phyloP scores from a whole-genome alignment of 2,797 vertebrate species.

The Siniperca scherzeri region DNA sequence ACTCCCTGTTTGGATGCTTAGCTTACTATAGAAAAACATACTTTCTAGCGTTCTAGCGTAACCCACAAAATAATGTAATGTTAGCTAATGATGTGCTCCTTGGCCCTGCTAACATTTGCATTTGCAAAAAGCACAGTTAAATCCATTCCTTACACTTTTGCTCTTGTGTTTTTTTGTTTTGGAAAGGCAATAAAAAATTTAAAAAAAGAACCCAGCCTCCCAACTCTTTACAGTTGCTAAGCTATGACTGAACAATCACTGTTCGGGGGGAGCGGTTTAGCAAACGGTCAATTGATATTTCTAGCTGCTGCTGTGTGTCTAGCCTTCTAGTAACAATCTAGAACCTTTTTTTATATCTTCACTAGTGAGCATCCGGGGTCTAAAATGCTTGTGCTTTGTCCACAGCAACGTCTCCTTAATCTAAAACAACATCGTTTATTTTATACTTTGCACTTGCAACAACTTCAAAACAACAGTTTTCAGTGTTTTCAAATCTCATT shows the following conservation, averaged over 20 bases:
- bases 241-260: background rate
- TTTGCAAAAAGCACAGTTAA: background rate
- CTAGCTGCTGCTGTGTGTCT: background rate
- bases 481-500: slow-evolving; percentile 19
- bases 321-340: background rate
- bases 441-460: background rate
- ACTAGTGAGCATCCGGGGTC: background rate
- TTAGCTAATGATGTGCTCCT: background rate
- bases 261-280: too few relatives aligned
- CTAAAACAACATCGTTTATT: background rate
- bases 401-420: background rate
- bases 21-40: background rate
- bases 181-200: background rate
- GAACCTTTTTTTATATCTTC: background rate
- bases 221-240: background rate
- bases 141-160: background rate
- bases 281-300: background rate
- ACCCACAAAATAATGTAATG: background rate
- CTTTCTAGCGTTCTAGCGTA: background rate
- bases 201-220: background rate
- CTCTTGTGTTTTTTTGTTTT: background rate
- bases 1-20: background rate
- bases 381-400: background rate
- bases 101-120: background rate
- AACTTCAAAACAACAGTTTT: background rate